Evolutionary conservation across 2,888 invertebrate genomes (phyloP), one percentile per base, ranked within the genome.

Genomic region (Sesia apiformis): DNA sequence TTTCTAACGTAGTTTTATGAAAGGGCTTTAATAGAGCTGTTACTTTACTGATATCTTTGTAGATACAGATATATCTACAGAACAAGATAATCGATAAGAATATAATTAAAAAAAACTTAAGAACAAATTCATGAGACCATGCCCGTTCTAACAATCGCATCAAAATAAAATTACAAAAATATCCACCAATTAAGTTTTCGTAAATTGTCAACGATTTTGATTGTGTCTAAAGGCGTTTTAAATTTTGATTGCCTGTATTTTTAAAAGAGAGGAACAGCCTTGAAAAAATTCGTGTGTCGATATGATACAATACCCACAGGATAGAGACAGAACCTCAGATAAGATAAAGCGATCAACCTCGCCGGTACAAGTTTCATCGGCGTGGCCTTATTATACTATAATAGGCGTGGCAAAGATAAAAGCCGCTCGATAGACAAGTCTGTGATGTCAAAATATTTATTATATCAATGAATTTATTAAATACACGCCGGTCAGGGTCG

Each of bases 391-490:
- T 63, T 72, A 70, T 70, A 67, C 66, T 63, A 63, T 66, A 59
- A 65, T 56, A 61, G 61, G 59, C 62, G 62, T 49, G 62, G 60
- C 51, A 3, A 55, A 63, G 70, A 75, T 69, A 70, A 67, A 60
- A 50, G 46, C n/a, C 46, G 46, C 46, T 23, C 7, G 61, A 63
- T 61, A 65, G 61, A 69, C 60, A 63, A 66, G 61, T 67, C 58
- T 57, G 58, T 56, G 58, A 61, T 72, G 79, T 80, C 78, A 76
- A 73, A 79, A 79, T 78, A 76, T 79, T 79, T 79, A 75, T 74
- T 70, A 63, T 64, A 64, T 71, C 67, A 66, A 67, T 63, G 64
- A 67, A 72, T 69, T 64, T 64, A 72, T 67, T 64, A 66, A 64
- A 61, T 46, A 46, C 38, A 38, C 39, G 50, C 7, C 55, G 55